Evolutionary conservation across 2,797 vertebrate species (phyloP).

Genomic region (Oreochromis mossambicus): DNA sequence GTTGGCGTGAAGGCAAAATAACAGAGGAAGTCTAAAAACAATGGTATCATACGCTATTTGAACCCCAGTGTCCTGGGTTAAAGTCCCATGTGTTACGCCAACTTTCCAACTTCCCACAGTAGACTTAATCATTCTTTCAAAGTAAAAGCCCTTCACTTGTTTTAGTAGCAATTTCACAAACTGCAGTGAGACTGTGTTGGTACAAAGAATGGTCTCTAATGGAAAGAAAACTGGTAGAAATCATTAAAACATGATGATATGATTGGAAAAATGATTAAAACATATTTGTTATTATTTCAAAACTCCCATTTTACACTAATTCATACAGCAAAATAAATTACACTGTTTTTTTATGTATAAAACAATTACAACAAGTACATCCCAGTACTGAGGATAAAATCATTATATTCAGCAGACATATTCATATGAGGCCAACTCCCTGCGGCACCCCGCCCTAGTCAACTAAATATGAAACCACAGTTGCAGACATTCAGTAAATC

Average conservation of each 20-base stretch:
- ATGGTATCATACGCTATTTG: background rate
- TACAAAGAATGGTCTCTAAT: background rate
- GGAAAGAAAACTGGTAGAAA: background rate
- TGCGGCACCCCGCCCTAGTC: background rate
- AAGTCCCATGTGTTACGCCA: background rate
- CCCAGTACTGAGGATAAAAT: background rate
- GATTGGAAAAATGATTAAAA: no score
- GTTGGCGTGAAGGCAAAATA: background rate
- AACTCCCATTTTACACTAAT: background rate
- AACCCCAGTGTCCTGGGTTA: background rate
- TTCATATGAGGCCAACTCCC: background rate
- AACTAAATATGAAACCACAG: conserved; percentile 51
- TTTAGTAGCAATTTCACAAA: background rate
- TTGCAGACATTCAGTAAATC: conserved; percentile 32
- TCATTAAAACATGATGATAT: background rate
- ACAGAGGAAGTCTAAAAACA: background rate
- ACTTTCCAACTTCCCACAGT: background rate
- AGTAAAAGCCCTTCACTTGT: background rate
- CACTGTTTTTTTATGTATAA: background rate
- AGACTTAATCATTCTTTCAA: background rate
- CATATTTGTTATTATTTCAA: background rate
- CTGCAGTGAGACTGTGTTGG: background rate
- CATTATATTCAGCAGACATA: background rate
- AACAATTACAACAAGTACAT: background rate
- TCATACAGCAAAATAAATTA: background rate